Base-by-base conservation (phyloP, 2,888 invertebrate species). In the Leptogaster cylindrica region DNA sequence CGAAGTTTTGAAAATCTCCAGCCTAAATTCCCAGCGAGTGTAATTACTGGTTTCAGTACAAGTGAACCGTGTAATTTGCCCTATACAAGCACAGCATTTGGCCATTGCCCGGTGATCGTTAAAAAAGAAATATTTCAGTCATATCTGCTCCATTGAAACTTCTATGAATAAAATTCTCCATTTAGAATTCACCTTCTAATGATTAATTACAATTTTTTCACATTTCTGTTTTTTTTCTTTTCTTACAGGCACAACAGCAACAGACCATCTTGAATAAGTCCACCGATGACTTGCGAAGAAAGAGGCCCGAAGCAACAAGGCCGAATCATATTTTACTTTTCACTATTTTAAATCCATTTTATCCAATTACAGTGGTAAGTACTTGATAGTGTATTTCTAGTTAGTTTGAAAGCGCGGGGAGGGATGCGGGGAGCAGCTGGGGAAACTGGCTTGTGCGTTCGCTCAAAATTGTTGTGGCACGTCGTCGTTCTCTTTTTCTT, bases 351-450 rank as follows among this genome's bases (percentile, higher is more conserved):
- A 98, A 98, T 83, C 97, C 97, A 71, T 93, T 96, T 81, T 99
- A 98, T 83, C 97, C 98, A 70, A 97, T 99, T 83, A 97, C 97
- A 83, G 97, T 97, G 89, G 97, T 97, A 84, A 93, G 96, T 92
- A 74, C 72, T 16, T 12, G 41, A 10, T n/a, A 36, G 55, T 44
- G 28, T 31, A 61, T 61, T 61, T 61, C 44, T 61, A 44, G 61
- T 44, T 44, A 61, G 28, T 25, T 61, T 61, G 27, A 18, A 44
- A 44, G 44, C 18, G 44, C 16, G 12, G 10, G 12, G 14, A 28
- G 18, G 25, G n/a, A 33, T 18, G 36, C 31, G 18, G 25, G 50
- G 46, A 4, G 50, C 12, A 50, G 14, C n/a, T 27, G 14, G 8
- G 50, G 28, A 10, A 55, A 55, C 55, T 39, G 23, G 12, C n/a